Percentiles rank a stretch among this genome's conserved stretches.
phyloP scores from a whole-genome alignment of 2,797 vertebrate genomes.

The Enteromius mattozi region DNA sequence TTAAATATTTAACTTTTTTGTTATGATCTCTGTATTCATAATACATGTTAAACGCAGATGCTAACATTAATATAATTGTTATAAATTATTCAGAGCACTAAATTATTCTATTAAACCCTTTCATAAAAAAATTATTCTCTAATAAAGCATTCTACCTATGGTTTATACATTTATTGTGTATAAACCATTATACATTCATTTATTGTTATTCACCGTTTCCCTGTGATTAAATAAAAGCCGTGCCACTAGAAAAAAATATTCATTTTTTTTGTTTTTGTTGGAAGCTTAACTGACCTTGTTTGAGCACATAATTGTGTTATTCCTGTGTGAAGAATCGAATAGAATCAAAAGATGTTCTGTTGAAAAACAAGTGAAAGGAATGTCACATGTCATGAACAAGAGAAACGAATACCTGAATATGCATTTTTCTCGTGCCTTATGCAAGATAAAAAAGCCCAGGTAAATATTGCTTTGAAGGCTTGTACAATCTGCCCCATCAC shows the following conservation, averaged over 20 bases:
- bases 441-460: slow-evolving; percentile 29
- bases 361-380: slow-evolving; percentile 8
- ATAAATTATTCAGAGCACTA: background rate
- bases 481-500: slow-evolving; percentile 29
- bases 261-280: background rate
- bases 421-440: slow-evolving; percentile 29
- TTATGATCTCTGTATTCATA: background rate
- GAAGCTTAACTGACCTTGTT: background rate
- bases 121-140: background rate
- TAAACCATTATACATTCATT: background rate
- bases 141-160: background rate
- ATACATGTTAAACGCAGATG: background rate
- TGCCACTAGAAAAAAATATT: background rate
- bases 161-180: background rate
- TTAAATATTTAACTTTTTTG: background rate
- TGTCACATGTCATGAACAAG: slow-evolving; percentile 2
- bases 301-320: background rate
- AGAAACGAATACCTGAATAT: slow-evolving; percentile 9
- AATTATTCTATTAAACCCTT: background rate
- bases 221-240: background rate
- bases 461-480: slow-evolving; percentile 33
- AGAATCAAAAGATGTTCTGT: slow-evolving; percentile 18
- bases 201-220: background rate
- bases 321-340: slow-evolving; percentile 14
- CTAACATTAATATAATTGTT: background rate